Conservation (phyloP, 1,140 invertebrate genomes). For the Kradibia gibbosae region DNA sequence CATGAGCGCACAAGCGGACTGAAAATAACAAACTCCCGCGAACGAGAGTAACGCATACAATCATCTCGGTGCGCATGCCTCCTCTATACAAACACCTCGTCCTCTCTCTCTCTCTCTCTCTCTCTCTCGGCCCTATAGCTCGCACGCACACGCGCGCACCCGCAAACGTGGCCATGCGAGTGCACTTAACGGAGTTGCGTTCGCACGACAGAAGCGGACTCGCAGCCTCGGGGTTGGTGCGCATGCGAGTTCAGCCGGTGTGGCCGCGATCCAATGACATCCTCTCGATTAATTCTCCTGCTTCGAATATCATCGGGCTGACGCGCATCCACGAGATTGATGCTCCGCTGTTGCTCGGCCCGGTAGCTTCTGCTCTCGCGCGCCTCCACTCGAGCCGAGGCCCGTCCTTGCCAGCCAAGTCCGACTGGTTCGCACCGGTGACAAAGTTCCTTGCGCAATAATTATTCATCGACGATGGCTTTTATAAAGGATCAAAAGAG, state of each 20-base stretch:
- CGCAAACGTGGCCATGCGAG: neutral
- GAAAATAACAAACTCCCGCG: neutral
- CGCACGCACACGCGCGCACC: too few relatives aligned
- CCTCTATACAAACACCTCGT: too few relatives aligned
- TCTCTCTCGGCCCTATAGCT: too few relatives aligned
- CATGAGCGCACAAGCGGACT: neutral
- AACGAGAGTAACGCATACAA: neutral
- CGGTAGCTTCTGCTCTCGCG: neutral
- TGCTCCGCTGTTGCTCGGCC: conserved; percentile 56
- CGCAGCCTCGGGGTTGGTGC: neutral
- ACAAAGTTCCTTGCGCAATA: too few relatives aligned
- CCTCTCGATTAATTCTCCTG: conserved; percentile 66
- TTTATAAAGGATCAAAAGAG: neutral
- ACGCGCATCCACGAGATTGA: conserved; percentile 71
- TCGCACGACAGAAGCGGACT: too few relatives aligned
- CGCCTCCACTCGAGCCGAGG: neutral
- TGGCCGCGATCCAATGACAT: conserved; percentile 64
- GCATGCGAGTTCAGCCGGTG: neutral
- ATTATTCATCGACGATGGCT: neutral
- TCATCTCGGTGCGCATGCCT: too few relatives aligned
- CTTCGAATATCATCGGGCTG: conserved; percentile 68
- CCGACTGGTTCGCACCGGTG: too few relatives aligned
- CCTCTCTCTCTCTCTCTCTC: too few relatives aligned
- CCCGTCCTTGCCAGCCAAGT: too few relatives aligned
- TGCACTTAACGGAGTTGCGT: neutral